Base-by-base conservation (phyloP, 2,888 invertebrate species). In the Neoaliturus tenellus region DNA sequence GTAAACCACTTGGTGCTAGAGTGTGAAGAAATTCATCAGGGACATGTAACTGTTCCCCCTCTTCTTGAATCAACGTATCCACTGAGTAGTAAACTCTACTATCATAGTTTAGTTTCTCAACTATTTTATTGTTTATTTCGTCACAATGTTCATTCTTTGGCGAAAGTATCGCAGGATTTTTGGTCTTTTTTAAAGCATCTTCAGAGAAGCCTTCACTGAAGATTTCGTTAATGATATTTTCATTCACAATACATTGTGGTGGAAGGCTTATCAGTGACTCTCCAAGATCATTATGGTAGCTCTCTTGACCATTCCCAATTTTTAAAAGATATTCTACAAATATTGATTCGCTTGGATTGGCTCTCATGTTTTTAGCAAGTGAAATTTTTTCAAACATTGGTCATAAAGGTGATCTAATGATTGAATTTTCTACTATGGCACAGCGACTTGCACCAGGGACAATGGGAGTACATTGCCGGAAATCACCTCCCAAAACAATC, bases 401-500 rank as follows among this genome's bases (percentile, higher is more conserved):
- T 23, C 55, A 55, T 55, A 55, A 55, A 55, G 55, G 55, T 55
- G 55, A 55, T 55, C 25, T 55, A 23, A 55, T 55, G 20, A 55
- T 55, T 23, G 55, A 55, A 55, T 55, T 55, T 3, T 20, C 55
- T 23, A 5, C 55, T 12, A 55, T 14, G 20, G 55, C 55, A 55
- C 10, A 55, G 55, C 25, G 55, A 55, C 55, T 55, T 55, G 55
- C 55, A 23, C 51, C 55, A 55, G 55, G 55, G 20, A 55, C 55
- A 23, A 55, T 55, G 5, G 25, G 55, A 23, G 55, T 23, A 55
- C 55, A 55, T 55, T 55, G 55, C 23, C 55, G 55, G 55, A 55
- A 55, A 55, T 55, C 55, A 23, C 55, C 55, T 55, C 55, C 55
- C 55, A 55, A 55, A 55, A 55, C 55, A 55, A 23, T 55, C 20